Evolutionary conservation across 92 coral and sea anemone species (phyloP), one percentile per base, ranked within the genome.

Genomic region (Parazoanthus swiftii): DNA sequence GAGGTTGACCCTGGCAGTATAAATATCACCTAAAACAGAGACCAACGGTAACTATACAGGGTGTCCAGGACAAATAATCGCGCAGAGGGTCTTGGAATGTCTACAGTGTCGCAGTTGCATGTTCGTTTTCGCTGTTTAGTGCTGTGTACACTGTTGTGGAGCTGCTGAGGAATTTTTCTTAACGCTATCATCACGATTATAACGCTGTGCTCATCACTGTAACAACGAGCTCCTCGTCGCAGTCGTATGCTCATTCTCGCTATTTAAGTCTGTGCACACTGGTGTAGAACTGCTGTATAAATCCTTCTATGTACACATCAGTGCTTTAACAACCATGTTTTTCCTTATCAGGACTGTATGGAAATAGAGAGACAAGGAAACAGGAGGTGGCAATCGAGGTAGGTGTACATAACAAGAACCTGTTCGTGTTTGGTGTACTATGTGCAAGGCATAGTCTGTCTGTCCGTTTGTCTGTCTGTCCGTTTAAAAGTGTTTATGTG

Each of bases 311-410:
- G 46, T 73, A 37, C 46, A 38, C 44, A 54, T 8, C 74, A 68
- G 7, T 85, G 33, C 42, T 59, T 18, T 25, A 44, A 33, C 18
- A 16, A 16, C 76, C 9, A 10, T 80, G 44, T 85, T 84, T 76
- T 4, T 4, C 56, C 33, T 83, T 39, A 16, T 8, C 78, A 96
- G 99, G 99, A 76, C 88, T 96, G 79, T 42, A 88, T 68, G 99
- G 99, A 74, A 92, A 21, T 79, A 86, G 87, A 85, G 95, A 93
- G 63, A 83, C 84, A 39, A 93, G 90, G 80, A 88, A 74, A 48
- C 85, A 81, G 20, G 92, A 91, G 74, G 96, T 96, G 16, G 99
- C 97, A 21, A 79, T 91, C 29, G 95, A 93, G 96, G 99, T 96
- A 88, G 39, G 88, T 67, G 26, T 2, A 20, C 13, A 3, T 68